Conservation (phyloP, 2,113 vertebrate genomes). For the Sarotherodon lohbergeri region DNA sequence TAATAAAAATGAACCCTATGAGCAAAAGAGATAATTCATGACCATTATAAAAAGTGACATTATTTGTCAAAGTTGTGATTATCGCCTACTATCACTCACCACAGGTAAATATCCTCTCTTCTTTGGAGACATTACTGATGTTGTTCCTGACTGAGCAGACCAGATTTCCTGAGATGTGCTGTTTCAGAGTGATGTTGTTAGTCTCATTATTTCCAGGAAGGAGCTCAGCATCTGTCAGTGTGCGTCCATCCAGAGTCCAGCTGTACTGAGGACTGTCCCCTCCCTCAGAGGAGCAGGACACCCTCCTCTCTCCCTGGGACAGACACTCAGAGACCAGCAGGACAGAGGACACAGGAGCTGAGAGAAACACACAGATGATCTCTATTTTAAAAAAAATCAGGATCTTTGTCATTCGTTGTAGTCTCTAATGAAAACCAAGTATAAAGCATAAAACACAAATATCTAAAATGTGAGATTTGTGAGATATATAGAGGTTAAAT, state of each 20-base stretch:
- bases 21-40: background rate
- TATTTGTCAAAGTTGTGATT: background rate
- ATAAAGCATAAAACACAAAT: background rate
- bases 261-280: background rate
- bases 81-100: background rate
- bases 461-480: fast-evolving
- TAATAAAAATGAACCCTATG: conserved; percentile 24
- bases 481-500: background rate
- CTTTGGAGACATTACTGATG: fast-evolving
- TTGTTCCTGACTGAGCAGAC: background rate
- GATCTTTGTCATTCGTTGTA: fast-evolving
- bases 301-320: background rate
- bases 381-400: fast-evolving
- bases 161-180: fast-evolving
- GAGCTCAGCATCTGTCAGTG: background rate
- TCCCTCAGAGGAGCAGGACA: background rate
- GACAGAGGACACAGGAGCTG: background rate
- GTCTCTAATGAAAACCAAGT: background rate
- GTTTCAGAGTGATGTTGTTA: fast-evolving
- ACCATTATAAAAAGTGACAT: background rate
- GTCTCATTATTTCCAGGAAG: fast-evolving
- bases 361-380: fast-evolving
- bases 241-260: fast-evolving
- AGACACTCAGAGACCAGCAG: fast-evolving
- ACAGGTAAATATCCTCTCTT: fast-evolving